These are phyloP conservation scores for Acrobeloides nanus DNA, from an alignment of 2,888 invertebrate genomes.

Conservation along the genomic window DNA sequence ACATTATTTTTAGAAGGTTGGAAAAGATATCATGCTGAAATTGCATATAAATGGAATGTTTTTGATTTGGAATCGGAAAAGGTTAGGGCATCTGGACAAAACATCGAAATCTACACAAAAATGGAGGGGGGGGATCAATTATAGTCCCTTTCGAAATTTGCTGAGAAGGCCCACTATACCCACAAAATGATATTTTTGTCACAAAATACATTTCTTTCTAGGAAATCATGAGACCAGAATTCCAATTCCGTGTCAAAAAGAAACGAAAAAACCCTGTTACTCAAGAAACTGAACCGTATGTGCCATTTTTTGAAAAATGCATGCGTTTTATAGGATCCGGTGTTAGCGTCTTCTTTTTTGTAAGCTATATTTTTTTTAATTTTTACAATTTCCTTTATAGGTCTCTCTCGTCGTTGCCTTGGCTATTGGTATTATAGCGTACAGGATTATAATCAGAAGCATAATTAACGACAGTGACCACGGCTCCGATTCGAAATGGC, in stretches of 20 bases:
- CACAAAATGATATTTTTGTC: no score
- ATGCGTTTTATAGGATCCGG: constrained; percentile 64
- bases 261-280: constrained; percentile 81
- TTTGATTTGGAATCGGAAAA: constrained; percentile 73
- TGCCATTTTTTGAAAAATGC: constrained; percentile 65
- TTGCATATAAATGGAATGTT: constrained; percentile 94
- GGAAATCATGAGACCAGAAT: constrained; percentile 71
- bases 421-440: constrained; percentile 86
- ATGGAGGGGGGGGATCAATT: no score
- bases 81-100: no score
- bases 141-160: no score
- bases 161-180: no score
- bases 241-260: constrained; percentile 61
- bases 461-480: constrained; percentile 24
- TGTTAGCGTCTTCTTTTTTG: constrained; percentile 83
- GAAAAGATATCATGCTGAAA: constrained; percentile 78
- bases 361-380: constrained; percentile 59
- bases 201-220: constrained; percentile 27
- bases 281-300: constrained; percentile 74
- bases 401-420: constrained; percentile 72
- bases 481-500: constrained; percentile 8
- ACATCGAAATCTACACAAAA: no score
- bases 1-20: constrained; percentile 86
- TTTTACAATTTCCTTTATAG: no score
- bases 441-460: constrained; percentile 70